Conservation (phyloP, 2,888 invertebrate genomes). For the Protophormia terraenovae region DNA sequence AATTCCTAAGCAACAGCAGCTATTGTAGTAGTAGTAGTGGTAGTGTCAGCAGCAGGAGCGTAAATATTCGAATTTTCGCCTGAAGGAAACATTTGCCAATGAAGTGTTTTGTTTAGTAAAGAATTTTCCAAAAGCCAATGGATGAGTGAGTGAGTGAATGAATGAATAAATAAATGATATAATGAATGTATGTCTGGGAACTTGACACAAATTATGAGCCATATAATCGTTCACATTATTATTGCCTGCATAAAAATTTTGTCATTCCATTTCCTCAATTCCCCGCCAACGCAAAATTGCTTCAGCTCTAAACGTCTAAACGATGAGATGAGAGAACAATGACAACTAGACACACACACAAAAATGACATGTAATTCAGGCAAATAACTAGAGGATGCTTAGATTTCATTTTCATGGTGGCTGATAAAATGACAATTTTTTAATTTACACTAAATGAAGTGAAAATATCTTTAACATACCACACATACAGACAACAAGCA, state of each 20-base stretch:
- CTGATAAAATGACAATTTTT: slow-evolving; percentile 68
- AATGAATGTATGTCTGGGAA: neutral
- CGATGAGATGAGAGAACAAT: neutral
- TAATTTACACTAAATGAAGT: slow-evolving; percentile 71
- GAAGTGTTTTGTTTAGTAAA: slow-evolving; percentile 5
- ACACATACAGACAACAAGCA: slow-evolving; percentile 41
- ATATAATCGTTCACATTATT: slow-evolving; percentile 49
- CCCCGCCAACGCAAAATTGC: neutral
- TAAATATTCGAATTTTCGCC: slow-evolving; percentile 3
- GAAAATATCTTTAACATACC: slow-evolving; percentile 67
- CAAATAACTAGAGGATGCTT: slow-evolving; percentile 55
- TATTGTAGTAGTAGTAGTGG: neutral
- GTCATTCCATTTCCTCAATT: neutral
- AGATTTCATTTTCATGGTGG: slow-evolving; percentile 54
- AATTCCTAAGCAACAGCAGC: neutral
- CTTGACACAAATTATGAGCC: slow-evolving; percentile 53
- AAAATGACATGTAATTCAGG: slow-evolving; percentile 70
- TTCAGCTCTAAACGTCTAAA: too few relatives aligned
- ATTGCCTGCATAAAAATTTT: slow-evolving; percentile 46
- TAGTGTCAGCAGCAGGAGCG: neutral
- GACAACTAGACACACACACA: slow-evolving; percentile 4
- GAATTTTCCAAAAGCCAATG: neutral
- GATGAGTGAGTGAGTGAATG: neutral
- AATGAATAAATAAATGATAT: neutral
- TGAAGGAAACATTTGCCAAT: slow-evolving; percentile 33